Evolutionary conservation across 2,113 vertebrate genomes (phyloP), one percentile per base, ranked within the genome.

Genomic region (Rhabdomys dilectus): DNA sequence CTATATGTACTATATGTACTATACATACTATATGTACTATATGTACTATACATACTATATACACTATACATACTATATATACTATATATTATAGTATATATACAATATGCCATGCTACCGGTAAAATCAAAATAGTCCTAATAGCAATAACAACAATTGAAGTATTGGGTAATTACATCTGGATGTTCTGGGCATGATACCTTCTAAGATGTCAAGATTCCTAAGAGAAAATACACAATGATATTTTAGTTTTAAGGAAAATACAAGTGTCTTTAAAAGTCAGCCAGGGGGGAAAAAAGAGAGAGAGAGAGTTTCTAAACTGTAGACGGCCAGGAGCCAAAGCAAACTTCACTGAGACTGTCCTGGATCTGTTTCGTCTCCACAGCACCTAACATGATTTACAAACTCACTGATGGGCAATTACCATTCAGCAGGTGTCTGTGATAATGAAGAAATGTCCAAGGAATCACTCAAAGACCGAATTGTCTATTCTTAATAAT

Each of bases 121-220:
- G 13, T 26, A 42, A n/a, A 11, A 66, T 42, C 58, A 31, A 62
- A 62, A 58, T 9, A 62, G 21, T 42, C 15, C 24, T 84, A 84
- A 11, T 3, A 75, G 3, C 13, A 31, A 12, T 19, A 31, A 64
- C 60, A 45, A 5, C 5, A 6, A 34, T 70, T 68, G 6, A 51
- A 45, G 3, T 86, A 34, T 31, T 66, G 39, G 16, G 9, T 60
- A 48, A 31, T 89, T 70, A 45, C 45, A 45, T 45, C 45, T 45
- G n/a, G n/a, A 16, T 56, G 26, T 34, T 87, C 87, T 89, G 8
- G 29, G 70, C 75, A 58, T 42, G 51, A 51, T 11, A 78, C 1
- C 22, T 77, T 66, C 36, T 42, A 58, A 84, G 73, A 60, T 80
- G 51, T 96, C 87, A 95, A 90, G 82, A 75, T 64, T 75, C 11